Percentiles rank a stretch among this genome's conserved stretches.
Evolutionary conservation across 2,113 vertebrate species (phyloP).

Genomic region (Malurus melanocephalus): DNA sequence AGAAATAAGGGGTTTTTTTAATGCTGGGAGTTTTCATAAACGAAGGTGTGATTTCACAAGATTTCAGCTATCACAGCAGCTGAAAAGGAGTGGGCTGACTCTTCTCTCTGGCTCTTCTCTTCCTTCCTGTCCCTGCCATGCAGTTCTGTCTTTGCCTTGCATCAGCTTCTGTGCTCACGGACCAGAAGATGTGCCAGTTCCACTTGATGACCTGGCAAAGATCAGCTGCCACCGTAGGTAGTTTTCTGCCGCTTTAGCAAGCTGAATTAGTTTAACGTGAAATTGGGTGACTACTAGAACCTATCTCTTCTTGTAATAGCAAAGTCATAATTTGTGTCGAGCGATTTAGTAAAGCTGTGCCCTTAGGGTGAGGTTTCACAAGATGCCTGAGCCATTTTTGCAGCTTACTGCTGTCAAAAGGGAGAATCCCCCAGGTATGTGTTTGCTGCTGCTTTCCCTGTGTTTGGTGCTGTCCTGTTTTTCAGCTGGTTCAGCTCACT

Average conservation of each 20-base stretch:
- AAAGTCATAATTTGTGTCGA: constrained; percentile 7
- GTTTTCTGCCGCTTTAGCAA: background rate
- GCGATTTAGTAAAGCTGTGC: background rate
- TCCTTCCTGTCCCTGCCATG: fast-evolving
- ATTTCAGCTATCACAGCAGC: background rate
- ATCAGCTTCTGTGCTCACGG: background rate
- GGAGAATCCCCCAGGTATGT: background rate
- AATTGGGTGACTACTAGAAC: background rate
- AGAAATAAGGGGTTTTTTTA: background rate
- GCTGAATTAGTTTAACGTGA: background rate
- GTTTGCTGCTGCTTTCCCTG: background rate
- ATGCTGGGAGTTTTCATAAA: background rate
- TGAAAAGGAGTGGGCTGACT: background rate
- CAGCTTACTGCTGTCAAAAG: background rate
- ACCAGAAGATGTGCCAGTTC: background rate
- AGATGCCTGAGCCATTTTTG: background rate
- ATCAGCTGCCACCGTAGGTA: background rate
- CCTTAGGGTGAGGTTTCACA: background rate
- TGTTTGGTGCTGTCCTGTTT: background rate
- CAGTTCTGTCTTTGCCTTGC: background rate
- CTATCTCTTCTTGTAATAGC: background rate
- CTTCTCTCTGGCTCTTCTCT: background rate
- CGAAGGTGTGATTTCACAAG: background rate
- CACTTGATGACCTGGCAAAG: background rate
- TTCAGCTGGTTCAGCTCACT: background rate